Evolutionary conservation across 2,113 vertebrate species (phyloP).

Genomic region (Papio anubis): DNA sequence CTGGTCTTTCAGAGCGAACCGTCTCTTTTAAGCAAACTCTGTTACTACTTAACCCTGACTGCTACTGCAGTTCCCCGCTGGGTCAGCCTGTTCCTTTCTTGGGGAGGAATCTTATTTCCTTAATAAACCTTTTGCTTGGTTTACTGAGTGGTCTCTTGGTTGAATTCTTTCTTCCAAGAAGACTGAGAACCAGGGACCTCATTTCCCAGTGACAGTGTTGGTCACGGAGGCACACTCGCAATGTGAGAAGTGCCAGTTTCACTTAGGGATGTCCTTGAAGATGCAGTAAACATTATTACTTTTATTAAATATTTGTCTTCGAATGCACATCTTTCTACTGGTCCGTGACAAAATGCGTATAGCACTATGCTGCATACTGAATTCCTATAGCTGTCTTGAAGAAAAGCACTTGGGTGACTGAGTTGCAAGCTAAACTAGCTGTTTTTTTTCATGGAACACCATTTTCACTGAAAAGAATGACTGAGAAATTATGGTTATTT

Average conservation of each 20-base stretch:
- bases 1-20: too few relatives aligned
- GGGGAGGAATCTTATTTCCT: too few relatives aligned
- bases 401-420: rapidly evolving
- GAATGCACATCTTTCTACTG: background rate
- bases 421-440: background rate
- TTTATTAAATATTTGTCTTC: background rate
- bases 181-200: too few relatives aligned
- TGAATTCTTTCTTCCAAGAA: too few relatives aligned
- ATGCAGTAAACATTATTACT: background rate
- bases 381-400: rapidly evolving
- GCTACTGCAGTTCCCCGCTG: too few relatives aligned
- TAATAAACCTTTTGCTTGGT: too few relatives aligned
- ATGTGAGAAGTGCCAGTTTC: background rate
- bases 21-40: too few relatives aligned
- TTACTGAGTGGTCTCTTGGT: too few relatives aligned
- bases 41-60: too few relatives aligned
- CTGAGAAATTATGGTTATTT: background rate
- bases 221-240: rapidly evolving
- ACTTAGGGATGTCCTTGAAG: rapidly evolving
- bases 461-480: background rate
- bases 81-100: too few relatives aligned
- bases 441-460: too few relatives aligned
- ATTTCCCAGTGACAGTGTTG: background rate
- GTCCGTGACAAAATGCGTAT: background rate
- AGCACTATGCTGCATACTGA: rapidly evolving